phyloP scores from a whole-genome alignment of 2,113 vertebrate genomes.

The Fulica atra region DNA sequence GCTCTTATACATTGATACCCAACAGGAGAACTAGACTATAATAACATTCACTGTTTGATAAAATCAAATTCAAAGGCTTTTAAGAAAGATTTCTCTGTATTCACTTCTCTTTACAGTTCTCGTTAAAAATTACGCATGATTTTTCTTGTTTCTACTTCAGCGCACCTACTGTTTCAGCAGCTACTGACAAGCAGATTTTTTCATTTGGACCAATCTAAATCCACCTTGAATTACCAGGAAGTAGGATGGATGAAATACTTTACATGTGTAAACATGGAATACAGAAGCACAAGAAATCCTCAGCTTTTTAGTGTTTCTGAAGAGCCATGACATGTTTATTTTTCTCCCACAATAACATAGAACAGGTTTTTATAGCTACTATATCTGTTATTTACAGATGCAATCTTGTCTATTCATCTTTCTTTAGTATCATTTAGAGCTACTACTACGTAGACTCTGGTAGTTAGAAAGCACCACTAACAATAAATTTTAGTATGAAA shows the following conservation, averaged over 20 bases:
- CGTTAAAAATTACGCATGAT: background rate
- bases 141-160: background rate
- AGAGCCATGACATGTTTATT: background rate
- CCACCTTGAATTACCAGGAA: background rate
- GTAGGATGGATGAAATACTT: background rate
- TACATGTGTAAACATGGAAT: background rate
- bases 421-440: background rate
- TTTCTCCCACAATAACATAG: rapidly evolving
- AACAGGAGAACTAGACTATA: background rate
- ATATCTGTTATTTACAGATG: background rate
- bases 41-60: background rate
- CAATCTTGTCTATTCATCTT: background rate
- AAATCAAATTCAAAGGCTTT: background rate
- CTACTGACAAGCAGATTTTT: background rate
- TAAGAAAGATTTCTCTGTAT: background rate
- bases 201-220: background rate
- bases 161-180: background rate
- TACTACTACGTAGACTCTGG: background rate
- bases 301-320: background rate
- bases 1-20: background rate
- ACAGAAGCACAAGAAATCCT: background rate
- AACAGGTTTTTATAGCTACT: background rate
- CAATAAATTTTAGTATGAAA: background rate
- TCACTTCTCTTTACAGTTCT: background rate
- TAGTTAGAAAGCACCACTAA: background rate